Percentiles rank a stretch among this genome's conserved stretches.
phyloP scores from a whole-genome alignment of 2,113 vertebrate species.

The Oenanthe oenanthe region DNA sequence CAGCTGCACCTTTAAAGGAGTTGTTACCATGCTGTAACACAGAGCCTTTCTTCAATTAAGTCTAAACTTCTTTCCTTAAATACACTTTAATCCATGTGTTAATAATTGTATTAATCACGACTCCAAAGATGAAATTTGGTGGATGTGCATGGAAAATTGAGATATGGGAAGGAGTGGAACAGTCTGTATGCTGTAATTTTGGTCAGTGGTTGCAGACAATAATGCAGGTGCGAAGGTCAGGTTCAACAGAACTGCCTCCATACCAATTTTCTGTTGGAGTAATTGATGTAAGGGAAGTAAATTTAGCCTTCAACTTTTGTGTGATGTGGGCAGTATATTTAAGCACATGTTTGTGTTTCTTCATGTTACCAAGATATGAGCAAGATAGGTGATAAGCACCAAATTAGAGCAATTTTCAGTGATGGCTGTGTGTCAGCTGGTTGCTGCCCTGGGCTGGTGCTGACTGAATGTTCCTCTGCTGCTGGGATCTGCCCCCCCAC shows the following conservation, averaged over 20 bases:
- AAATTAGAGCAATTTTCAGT: background rate
- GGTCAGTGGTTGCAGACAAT: background rate
- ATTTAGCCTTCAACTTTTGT: background rate
- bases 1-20: background rate
- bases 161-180: background rate
- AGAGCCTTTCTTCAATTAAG: background rate
- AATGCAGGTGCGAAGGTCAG: background rate
- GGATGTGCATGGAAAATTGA: background rate
- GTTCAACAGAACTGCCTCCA: background rate
- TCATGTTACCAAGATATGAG: background rate
- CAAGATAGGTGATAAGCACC: background rate
- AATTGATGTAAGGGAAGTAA: background rate
- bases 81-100: background rate
- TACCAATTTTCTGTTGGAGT: background rate
- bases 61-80: background rate
- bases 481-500: background rate
- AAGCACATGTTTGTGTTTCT: background rate
- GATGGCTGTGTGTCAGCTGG: background rate
- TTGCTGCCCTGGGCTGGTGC: background rate
- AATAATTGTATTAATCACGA: background rate
- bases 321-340: background rate
- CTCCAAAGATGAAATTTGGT: background rate
- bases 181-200: background rate
- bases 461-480: background rate
- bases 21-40: background rate